These are phyloP conservation scores for Eurystomus glaucurus DNA, from an alignment of 2,797 vertebrate species.

Conservation along the genomic window DNA sequence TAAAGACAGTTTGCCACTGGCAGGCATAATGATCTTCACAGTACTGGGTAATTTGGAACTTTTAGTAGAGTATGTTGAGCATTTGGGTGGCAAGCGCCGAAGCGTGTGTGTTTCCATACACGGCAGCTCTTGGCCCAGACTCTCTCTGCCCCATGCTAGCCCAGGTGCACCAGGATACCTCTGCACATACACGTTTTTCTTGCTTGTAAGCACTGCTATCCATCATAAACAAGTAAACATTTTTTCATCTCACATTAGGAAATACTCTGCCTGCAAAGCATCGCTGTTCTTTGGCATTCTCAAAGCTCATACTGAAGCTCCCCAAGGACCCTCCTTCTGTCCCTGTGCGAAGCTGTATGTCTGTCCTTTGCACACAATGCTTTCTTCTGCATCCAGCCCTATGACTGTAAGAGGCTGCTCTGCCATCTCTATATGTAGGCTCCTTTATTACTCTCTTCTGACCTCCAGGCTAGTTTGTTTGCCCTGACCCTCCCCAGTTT, in stretches of 20 bases:
- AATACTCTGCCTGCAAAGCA: not conserved
- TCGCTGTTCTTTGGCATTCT: not conserved
- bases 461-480: not conserved
- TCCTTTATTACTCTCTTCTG: not conserved
- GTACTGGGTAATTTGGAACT: not conserved
- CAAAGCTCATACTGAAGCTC: not conserved
- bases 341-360: rapidly evolving
- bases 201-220: not conserved
- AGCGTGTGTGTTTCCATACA: rapidly evolving
- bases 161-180: not conserved
- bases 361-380: not conserved
- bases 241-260: not conserved
- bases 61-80: not conserved
- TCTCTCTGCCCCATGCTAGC: not conserved
- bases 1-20: not conserved
- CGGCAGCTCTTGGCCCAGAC: not conserved
- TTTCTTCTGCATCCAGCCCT: not conserved
- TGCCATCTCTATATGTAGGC: not conserved
- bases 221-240: not conserved
- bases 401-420: not conserved
- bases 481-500: not conserved
- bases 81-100: not conserved
- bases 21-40: not conserved
- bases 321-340: not conserved
- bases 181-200: not conserved